These are phyloP conservation scores for Mechanitis messenoides DNA, from an alignment of 2,888 invertebrate genomes.

Conservation along the genomic window DNA sequence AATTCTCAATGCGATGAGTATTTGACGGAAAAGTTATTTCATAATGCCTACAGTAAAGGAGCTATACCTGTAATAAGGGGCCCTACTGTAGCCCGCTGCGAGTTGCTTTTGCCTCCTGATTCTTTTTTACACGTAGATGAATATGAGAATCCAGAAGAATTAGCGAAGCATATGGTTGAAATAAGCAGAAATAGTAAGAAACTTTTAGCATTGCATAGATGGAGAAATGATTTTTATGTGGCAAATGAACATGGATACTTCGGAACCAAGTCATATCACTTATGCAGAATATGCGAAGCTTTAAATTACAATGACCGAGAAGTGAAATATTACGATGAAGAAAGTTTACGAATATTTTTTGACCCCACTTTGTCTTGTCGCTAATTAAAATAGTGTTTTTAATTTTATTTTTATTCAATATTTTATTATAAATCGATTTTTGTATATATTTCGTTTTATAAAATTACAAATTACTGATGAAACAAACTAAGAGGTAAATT, in stretches of 20 bases:
- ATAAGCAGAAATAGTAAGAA: constrained; percentile 57
- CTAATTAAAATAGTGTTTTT: constrained; percentile 4
- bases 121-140: constrained; percentile 79
- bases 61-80: constrained; percentile 82
- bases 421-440: too few species aligned
- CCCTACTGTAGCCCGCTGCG: constrained; percentile 63
- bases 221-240: constrained; percentile 76
- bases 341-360: constrained; percentile 39
- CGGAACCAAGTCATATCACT: constrained; percentile 75
- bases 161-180: constrained; percentile 71
- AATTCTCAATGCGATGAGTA: constrained; percentile 83
- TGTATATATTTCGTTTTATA: too few species aligned
- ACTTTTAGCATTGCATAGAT: constrained; percentile 69
- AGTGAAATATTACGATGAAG: constrained; percentile 40
- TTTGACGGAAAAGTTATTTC: constrained; percentile 82
- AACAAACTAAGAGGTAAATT: too few species aligned
- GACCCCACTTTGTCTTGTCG: constrained; percentile 32
- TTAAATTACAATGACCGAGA: constrained; percentile 75
- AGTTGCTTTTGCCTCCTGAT: constrained; percentile 75
- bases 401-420: too few species aligned
- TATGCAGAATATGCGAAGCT: constrained; percentile 82
- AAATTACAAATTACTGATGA: too few species aligned
- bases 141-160: constrained; percentile 62
- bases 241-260: constrained; percentile 83
- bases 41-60: constrained; percentile 79